Evolutionary conservation across 2,797 vertebrate genomes (phyloP), one percentile per base, ranked within the genome.

Genomic region (Mormyrops boulengeri): DNA sequence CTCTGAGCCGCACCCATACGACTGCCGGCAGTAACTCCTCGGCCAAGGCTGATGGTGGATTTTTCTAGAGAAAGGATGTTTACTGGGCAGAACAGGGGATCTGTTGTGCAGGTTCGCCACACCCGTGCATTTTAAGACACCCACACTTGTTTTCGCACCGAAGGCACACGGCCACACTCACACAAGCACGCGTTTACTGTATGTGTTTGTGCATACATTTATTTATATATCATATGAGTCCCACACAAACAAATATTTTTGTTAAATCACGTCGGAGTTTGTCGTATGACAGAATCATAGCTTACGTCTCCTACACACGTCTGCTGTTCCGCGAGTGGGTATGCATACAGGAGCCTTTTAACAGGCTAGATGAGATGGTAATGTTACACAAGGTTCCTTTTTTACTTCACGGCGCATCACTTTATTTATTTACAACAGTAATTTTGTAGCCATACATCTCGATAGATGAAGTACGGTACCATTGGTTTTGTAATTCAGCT

Each of bases 361-460:
- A 6, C 53, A 19, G 44, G 22, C 30, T 4, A 52, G 53, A 41
- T 11, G 26, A 55, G 22, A 50, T 30, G 69, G 44, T 7, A 1
- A 38, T 55, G 69, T 89, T 57, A 47, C 50, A 52, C 57, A 47
- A 38, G 38, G 87, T 44, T 60, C 47, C 47, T 22, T 44, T n/a
- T 62, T 88, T 14, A 12, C 17, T 38, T 49, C 47, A 88, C 19
- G 34, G 88, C 6, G n/a, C n/a, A 77, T 89, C 84, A 30, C 52
- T 88, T 88, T 94, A 94, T 95, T 95, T 94, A 94, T 95, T 94
- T 93, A 93, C 93, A 91, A 84, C 89, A 8, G 22, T 30, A 30
- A 2, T 22, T 86, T 86, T 86, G 49, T 50, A 30, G 50, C 47
- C 26, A 86, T 86, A 30, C 19, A 47, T 47, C 26, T 69, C 11